phyloP scores from a whole-genome alignment of 2,888 invertebrate species.

The Acanthosoma haemorrhoidale region DNA sequence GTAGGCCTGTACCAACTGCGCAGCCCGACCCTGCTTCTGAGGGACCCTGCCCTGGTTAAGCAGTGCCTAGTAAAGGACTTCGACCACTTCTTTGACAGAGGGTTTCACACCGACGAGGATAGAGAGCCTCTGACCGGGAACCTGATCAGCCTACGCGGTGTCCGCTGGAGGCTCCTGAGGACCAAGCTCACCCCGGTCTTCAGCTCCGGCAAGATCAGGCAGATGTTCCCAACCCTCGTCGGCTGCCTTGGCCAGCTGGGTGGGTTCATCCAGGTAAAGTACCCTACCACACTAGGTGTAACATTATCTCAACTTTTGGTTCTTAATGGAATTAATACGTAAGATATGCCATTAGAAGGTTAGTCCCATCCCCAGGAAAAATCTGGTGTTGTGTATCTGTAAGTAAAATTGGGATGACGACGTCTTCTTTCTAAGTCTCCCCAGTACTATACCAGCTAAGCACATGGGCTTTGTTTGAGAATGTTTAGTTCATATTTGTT shows the following conservation, averaged over 20 bases:
- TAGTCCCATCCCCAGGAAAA: no score
- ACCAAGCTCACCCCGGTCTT: constrained; percentile 53
- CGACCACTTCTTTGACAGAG: constrained; percentile 49
- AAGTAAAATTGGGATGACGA: no score
- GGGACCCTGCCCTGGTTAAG: constrained; percentile 50
- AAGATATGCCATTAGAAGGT: no score
- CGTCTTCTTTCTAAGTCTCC: no score
- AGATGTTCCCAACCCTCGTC: constrained; percentile 50
- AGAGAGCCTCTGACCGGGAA: constrained; percentile 46
- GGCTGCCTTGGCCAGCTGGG: constrained; percentile 46
- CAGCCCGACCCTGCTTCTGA: constrained; percentile 49
- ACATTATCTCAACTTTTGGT: no score
- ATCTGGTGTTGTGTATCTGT: no score
- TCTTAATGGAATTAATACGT: no score
- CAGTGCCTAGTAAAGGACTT: constrained; percentile 50
- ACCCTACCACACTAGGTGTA: no score
- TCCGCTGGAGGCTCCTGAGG: constrained; percentile 52
- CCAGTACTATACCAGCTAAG: no score
- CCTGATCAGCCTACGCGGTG: constrained; percentile 49
- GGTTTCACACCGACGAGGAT: constrained; percentile 46
- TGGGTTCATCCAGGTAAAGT: constrained; percentile 44
- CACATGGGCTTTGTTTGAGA: no score
- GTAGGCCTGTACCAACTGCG: constrained; percentile 52
- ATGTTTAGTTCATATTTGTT: no score
- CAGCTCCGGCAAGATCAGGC: constrained; percentile 53